phyloP scores from a whole-genome alignment of 1,140 invertebrate species.

The Papilio polyxenes region DNA sequence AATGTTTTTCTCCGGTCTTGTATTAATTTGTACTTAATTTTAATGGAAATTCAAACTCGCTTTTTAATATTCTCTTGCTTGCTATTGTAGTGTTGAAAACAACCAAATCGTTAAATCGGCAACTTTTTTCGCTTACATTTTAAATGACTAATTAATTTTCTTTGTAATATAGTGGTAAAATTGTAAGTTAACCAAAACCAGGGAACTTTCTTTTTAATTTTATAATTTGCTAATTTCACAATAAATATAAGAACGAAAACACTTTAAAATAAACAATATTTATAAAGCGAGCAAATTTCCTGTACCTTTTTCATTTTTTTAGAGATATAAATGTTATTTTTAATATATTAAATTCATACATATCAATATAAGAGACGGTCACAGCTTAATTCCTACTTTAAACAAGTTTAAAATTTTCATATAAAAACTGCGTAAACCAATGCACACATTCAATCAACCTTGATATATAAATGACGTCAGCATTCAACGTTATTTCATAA shows the following conservation, averaged over 20 bases:
- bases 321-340: not conserved
- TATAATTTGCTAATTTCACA: too few species aligned
- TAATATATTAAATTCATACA: not conserved
- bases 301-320: too few species aligned
- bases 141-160: too few species aligned
- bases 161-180: too few species aligned
- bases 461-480: not conserved
- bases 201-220: too few species aligned
- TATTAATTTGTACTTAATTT: not conserved
- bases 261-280: too few species aligned
- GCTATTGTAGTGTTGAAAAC: too few species aligned
- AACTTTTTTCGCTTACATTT: too few species aligned
- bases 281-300: too few species aligned
- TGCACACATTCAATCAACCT: conserved; percentile 39
- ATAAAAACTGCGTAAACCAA: conserved; percentile 37
- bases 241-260: too few species aligned
- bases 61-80: not conserved
- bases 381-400: not conserved
- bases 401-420: conserved; percentile 35
- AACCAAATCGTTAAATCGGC: too few species aligned
- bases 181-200: too few species aligned
- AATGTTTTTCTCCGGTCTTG: not conserved
- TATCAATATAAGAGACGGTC: not conserved
- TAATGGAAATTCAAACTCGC: not conserved
- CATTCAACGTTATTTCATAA: not conserved